Evolutionary conservation across 2,888 invertebrate genomes (phyloP).

Genomic region (Cremastobaeus sp.): DNA sequence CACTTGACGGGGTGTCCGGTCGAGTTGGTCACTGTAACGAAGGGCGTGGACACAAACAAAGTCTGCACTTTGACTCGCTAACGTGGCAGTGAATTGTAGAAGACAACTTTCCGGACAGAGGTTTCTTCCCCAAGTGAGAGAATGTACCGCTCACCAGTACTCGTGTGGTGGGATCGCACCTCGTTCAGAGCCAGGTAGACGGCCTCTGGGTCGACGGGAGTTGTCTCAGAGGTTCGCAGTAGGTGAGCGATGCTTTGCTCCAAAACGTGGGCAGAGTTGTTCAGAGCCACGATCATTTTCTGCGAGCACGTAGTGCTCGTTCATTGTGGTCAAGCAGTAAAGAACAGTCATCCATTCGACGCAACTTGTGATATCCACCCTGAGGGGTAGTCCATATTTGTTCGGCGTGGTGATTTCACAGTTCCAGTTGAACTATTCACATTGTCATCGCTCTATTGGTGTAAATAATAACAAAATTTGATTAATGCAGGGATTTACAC

Average conservation of each 20-base stretch:
- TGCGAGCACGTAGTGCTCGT: conserved; percentile 96
- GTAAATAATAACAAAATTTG: conserved; percentile 55
- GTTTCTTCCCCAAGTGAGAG: conserved; percentile 80
- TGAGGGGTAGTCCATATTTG: conserved; percentile 88
- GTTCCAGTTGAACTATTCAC: conserved; percentile 81
- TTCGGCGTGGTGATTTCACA: too few relatives aligned
- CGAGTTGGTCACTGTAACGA: conserved; percentile 84
- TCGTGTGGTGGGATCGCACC: conserved; percentile 77
- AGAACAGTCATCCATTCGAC: conserved; percentile 97
- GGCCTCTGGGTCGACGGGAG: conserved; percentile 76
- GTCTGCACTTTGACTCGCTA: conserved; percentile 87
- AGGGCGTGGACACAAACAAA: conserved; percentile 87
- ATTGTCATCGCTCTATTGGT: conserved; percentile 82
- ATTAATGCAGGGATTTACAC: conserved; percentile 39
- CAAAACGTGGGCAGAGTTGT: conserved; percentile 76
- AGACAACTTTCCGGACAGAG: conserved; percentile 84
- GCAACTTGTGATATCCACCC: conserved; percentile 97
- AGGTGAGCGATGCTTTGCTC: conserved; percentile 75
- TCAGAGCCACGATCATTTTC: conserved; percentile 78
- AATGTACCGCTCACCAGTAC: conserved; percentile 71
- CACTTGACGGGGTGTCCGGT: too few relatives aligned
- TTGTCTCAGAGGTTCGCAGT: conserved; percentile 68
- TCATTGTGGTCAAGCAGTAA: conserved; percentile 98
- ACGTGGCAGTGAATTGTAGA: conserved; percentile 90
- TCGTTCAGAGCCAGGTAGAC: conserved; percentile 82